Base-by-base conservation (phyloP, 2,113 vertebrate species). In the Solenodon paradoxus region DNA sequence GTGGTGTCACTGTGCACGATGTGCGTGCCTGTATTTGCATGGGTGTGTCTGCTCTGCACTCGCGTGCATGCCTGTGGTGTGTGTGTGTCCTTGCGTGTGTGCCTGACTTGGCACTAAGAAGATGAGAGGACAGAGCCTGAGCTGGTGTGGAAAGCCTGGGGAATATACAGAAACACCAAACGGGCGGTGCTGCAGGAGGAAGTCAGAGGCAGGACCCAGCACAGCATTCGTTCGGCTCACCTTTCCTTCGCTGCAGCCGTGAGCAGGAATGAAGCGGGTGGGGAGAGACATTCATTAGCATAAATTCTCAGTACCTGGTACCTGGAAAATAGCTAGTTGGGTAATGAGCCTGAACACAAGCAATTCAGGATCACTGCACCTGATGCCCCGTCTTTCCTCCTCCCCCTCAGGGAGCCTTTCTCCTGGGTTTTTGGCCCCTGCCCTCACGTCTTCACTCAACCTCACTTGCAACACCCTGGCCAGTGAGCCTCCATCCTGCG, bases 191-290 rank as follows among this genome's bases (percentile, higher is more conserved):
- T 2, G 0, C 13, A 55, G 9, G 17, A 9, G 40, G 66, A 57
- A 28, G 59, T 35, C 80, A 66, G 57, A 28, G 20, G 7, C 20
- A 38, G 53, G 45, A 22, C 22, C 7, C 15, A 7, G 51, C 53
- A 86, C 59, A 83, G 10, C 6, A 30, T 19, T 49, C 10, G 30
- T 75, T 64, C 19, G 77, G 84, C 98, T 98, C 95, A 99, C 98
- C 98, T 97, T 49, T 98, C 97, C 94, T 98, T 99, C 80, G 80
- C 98, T 97, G 84, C 45, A 84, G 95, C 96, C 85, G 89, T 3
- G n/a, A 82, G 92, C 89, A 42, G 79, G 28, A 87, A 86, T 16
- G 84, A 55, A 95, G 35, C n/a, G n/a, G 85, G 47, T 47, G 82
- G 19, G 68, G 19, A 47, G 24, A 47, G 35, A 19, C 10, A 53